Conservation (phyloP, 2,888 invertebrate genomes). For the Polyploca ridens region DNA sequence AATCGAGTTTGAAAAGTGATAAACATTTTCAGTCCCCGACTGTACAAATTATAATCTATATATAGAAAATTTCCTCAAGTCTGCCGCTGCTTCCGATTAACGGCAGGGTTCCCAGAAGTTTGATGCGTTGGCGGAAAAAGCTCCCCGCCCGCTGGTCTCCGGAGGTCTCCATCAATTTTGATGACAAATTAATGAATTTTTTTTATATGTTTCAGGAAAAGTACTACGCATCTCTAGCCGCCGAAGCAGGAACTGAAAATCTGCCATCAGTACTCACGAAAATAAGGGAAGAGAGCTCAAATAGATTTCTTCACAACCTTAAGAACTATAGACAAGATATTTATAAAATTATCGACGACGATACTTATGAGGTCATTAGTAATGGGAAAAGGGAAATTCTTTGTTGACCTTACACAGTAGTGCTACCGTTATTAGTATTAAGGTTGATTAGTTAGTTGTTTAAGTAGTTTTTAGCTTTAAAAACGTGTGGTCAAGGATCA, state of each 20-base stretch:
- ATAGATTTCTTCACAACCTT: constrained; percentile 86
- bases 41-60: no score
- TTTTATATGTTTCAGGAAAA: constrained; percentile 78
- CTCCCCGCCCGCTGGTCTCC: no score
- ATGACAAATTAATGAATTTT: no score
- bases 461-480: constrained; percentile 2
- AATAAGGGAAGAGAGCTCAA: constrained; percentile 87
- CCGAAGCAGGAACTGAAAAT: constrained; percentile 84
- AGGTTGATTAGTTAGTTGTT: constrained; percentile 22
- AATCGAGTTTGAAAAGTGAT: no score
- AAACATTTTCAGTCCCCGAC: no score
- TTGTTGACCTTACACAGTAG: constrained; percentile 61
- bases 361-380: constrained; percentile 82
- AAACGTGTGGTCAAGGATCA: no score
- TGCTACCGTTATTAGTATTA: constrained; percentile 17
- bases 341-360: constrained; percentile 87
- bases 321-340: constrained; percentile 87
- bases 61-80: no score
- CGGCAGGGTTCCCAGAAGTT: no score
- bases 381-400: constrained; percentile 73
- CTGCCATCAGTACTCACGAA: constrained; percentile 88
- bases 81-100: no score
- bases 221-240: constrained; percentile 89
- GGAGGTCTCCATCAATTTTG: no score
- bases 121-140: no score